Percentiles rank a stretch among this genome's conserved stretches.
phyloP scores from a whole-genome alignment of 2,113 vertebrate genomes.

The Falco punctatus region DNA sequence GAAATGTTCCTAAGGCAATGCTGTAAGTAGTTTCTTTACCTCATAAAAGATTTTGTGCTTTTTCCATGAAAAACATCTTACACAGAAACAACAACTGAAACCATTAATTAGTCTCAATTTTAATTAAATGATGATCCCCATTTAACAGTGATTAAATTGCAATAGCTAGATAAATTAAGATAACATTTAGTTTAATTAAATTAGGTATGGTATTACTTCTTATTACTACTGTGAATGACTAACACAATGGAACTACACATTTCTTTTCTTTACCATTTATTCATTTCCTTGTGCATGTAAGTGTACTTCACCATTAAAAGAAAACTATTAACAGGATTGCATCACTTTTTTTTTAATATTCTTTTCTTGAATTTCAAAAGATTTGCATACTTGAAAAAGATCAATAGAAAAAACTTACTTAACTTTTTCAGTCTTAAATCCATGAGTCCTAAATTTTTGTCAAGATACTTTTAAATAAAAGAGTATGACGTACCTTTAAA shows the following conservation, averaged over 20 bases:
- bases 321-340: background rate
- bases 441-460: background rate
- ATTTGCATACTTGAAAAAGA: background rate
- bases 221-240: constrained; percentile 39
- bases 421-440: background rate
- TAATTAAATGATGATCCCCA: constrained; percentile 63
- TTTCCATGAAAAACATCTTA: constrained; percentile 41
- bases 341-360: background rate
- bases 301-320: background rate
- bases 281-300: background rate
- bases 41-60: constrained; percentile 38
- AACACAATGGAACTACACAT: background rate
- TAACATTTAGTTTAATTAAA: constrained; percentile 66
- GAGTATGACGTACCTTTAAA: background rate
- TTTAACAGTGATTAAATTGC: constrained; percentile 69
- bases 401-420: background rate
- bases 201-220: constrained; percentile 55
- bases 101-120: constrained; percentile 67
- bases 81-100: constrained; percentile 63
- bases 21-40: constrained; percentile 9
- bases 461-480: background rate
- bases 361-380: background rate
- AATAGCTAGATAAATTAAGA: constrained; percentile 63
- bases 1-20: constrained; percentile 28
- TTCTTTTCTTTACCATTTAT: background rate